A percentile compares a stretch with the other conserved stretches of the same genome.
These are phyloP conservation scores for Lutjanus argentimaculatus DNA, from an alignment of 2,797 vertebrate species.

Conservation along the genomic window DNA sequence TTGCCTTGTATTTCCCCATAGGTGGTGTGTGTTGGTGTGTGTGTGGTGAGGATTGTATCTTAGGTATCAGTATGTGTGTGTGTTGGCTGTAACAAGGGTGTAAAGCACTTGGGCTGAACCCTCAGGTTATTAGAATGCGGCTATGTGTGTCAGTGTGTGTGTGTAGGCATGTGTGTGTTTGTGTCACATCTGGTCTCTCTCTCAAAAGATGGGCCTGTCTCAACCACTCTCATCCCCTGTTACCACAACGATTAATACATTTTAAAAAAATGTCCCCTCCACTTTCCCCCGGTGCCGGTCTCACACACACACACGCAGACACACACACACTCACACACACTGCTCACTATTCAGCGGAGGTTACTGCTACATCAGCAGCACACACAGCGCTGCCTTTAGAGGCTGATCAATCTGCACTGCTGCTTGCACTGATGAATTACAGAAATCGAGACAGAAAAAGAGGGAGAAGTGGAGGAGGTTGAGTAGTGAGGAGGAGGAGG, in stretches of 20 bases:
- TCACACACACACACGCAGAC: slow-evolving; percentile 50
- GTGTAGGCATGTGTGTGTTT: slow-evolving; percentile 19
- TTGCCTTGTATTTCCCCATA: slow-evolving; percentile 79
- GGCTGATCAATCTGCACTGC: slow-evolving; percentile 87
- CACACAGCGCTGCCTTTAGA: slow-evolving; percentile 83
- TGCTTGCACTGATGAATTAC: slow-evolving; percentile 84
- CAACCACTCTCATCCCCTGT: slow-evolving; percentile 79
- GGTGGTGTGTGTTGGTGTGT: slow-evolving; percentile 66
- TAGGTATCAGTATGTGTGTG: slow-evolving; percentile 35
- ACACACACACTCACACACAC: slow-evolving; percentile 60
- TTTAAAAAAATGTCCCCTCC: slow-evolving; percentile 88
- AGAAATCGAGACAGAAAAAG: slow-evolving; percentile 64
- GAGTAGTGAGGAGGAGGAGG: slow-evolving; percentile 19
- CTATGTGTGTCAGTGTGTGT: slow-evolving; percentile 30
- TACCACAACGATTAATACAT: slow-evolving; percentile 87
- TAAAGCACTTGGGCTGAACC: slow-evolving; percentile 71
- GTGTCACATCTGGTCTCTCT: slow-evolving; percentile 69
- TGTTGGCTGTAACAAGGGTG: slow-evolving; percentile 55
- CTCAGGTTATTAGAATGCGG: slow-evolving; percentile 77
- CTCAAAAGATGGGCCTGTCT: slow-evolving; percentile 79
- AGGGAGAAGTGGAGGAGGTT: slow-evolving; percentile 16
- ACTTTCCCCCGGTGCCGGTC: slow-evolving; percentile 76
- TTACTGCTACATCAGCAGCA: slow-evolving; percentile 88
- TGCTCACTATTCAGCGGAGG: slow-evolving; percentile 83
- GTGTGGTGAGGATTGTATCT: slow-evolving; percentile 44